A percentile compares a stretch with the other conserved stretches of the same genome.
Evolutionary conservation across 2,797 vertebrate genomes (phyloP).

Genomic region (Heteromormyrus szaboi): DNA sequence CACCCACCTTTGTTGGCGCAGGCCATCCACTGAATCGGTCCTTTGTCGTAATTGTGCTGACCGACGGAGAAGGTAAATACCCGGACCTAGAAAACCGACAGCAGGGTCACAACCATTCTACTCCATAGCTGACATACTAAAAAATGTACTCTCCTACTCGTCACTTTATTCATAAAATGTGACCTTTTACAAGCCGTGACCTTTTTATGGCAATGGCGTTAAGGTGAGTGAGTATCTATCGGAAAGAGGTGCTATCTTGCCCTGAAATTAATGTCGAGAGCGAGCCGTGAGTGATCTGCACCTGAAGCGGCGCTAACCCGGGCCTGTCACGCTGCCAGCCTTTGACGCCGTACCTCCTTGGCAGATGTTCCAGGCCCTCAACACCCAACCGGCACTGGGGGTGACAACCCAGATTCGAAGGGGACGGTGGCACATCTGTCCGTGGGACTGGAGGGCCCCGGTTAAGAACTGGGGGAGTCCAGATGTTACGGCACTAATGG

Average conservation of each 20-base stretch:
- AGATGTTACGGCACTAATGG: constrained; percentile 8
- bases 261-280: not conserved
- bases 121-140: not conserved
- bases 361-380: not conserved
- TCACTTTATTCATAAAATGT: not conserved
- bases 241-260: not conserved
- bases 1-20: constrained; percentile 91
- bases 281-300: not conserved
- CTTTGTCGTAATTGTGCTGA: constrained; percentile 97
- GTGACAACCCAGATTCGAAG: not conserved
- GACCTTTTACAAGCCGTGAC: not conserved
- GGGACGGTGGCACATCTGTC: constrained; percentile 8
- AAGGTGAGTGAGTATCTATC: not conserved
- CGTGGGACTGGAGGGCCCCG: not conserved
- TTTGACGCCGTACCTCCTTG: not conserved
- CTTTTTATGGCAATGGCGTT: not conserved
- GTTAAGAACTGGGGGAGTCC: not conserved
- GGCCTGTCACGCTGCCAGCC: not conserved
- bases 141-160: not conserved
- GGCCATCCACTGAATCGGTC: constrained; percentile 98
- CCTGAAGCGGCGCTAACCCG: not conserved
- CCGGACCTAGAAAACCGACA: constrained; percentile 69
- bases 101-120: not conserved
- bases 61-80: constrained; percentile 98
- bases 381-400: not conserved